Evolutionary conservation across 2,888 invertebrate genomes (phyloP).

Genomic region (Apodemia duryi): DNA sequence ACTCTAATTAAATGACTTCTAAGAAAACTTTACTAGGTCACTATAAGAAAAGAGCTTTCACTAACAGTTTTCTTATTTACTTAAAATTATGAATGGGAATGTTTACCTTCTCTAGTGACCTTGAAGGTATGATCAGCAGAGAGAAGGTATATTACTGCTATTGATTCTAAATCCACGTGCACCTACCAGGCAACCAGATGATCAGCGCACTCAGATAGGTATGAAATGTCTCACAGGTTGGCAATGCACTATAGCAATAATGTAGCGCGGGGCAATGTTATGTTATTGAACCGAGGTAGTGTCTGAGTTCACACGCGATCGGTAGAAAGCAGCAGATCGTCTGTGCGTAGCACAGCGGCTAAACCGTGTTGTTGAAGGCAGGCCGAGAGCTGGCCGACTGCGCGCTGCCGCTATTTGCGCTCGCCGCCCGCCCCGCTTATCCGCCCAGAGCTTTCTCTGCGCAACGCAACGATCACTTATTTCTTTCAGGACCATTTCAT

Average conservation of each 20-base stretch:
- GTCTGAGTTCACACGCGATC: slow-evolving; percentile 26
- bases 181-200: slow-evolving; percentile 36
- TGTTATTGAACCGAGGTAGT: slow-evolving; percentile 13
- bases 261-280: not conserved
- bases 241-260: not conserved
- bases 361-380: slow-evolving; percentile 47
- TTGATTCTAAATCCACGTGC: slow-evolving; percentile 48
- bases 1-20: not conserved
- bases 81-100: slow-evolving; percentile 44
- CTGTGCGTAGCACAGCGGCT: slow-evolving; percentile 27
- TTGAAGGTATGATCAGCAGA: slow-evolving; percentile 45
- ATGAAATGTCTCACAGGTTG: slow-evolving; percentile 7
- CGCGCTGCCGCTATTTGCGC: slow-evolving; percentile 72
- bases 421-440: slow-evolving; percentile 44
- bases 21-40: slow-evolving; percentile 4
- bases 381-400: slow-evolving; percentile 42
- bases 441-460: slow-evolving; percentile 72
- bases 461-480: slow-evolving; percentile 63
- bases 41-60: slow-evolving; percentile 9
- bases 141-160: slow-evolving; percentile 43
- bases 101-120: slow-evolving; percentile 61
- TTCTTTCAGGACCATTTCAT: slow-evolving; percentile 37
- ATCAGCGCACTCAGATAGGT: slow-evolving; percentile 34
- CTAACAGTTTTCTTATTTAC: slow-evolving; percentile 19
- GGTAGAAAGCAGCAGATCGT: slow-evolving; percentile 23